A percentile compares a stretch with the other conserved stretches of the same genome.
phyloP scores from a whole-genome alignment of 2,888 invertebrate genomes.

The Chaetogeoica ovagalla region DNA sequence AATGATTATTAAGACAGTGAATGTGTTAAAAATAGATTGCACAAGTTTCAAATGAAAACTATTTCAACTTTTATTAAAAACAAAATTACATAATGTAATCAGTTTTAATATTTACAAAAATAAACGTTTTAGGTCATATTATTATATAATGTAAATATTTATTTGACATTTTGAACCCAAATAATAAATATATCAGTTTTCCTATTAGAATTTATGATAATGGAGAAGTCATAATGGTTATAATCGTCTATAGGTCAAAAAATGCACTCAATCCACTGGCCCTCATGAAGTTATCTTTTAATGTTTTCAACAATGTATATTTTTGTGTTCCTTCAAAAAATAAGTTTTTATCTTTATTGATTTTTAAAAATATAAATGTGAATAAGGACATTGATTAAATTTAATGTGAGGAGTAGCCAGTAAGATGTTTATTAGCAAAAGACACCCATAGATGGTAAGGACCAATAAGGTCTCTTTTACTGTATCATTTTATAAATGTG shows the following conservation, averaged over 20 bases:
- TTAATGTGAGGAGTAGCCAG: too few species aligned
- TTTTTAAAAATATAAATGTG: not conserved
- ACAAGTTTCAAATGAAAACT: not conserved
- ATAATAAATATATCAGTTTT: not conserved
- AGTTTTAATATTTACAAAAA: not conserved
- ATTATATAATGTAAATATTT: slow-evolving; percentile 7
- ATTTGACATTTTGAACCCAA: not conserved
- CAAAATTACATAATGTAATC: not conserved
- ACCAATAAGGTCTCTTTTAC: too few species aligned
- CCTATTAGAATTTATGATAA: not conserved
- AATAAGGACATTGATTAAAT: too few species aligned
- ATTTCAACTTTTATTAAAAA: not conserved
- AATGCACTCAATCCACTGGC: not conserved
- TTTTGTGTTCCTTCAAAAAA: too few species aligned
- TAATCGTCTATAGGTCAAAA: not conserved
- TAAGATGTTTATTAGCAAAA: too few species aligned
- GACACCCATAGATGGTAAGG: too few species aligned
- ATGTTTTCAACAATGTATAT: not conserved
- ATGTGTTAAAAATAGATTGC: not conserved
- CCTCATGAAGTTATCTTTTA: not conserved
- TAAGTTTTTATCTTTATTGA: not conserved
- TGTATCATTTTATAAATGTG: too few species aligned
- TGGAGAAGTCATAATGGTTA: not conserved
- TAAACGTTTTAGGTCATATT: not conserved
- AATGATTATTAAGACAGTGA: too few species aligned